Percentiles rank a stretch among this genome's conserved stretches.
These are phyloP conservation scores for Leucophenga varia DNA, from an alignment of 1,140 invertebrate genomes.

Conservation along the genomic window DNA sequence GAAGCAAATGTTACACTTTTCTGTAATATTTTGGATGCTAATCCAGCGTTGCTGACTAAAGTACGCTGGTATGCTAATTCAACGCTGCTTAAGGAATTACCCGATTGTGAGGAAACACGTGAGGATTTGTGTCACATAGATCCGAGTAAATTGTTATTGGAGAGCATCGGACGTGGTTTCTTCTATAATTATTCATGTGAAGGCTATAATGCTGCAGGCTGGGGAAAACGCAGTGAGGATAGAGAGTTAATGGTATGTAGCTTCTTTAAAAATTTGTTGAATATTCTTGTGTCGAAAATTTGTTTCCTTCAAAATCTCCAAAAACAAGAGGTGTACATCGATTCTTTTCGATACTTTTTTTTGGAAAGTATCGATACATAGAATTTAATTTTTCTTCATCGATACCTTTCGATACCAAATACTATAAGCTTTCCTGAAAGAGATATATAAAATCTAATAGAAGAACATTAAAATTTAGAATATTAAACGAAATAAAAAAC, in stretches of 20 bases:
- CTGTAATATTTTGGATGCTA: constrained; percentile 74
- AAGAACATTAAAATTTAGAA: too few species aligned
- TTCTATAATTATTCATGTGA: constrained; percentile 92
- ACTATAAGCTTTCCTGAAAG: too few species aligned
- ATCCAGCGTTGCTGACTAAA: constrained; percentile 65
- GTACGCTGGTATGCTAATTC: constrained; percentile 83
- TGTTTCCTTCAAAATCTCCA: too few species aligned
- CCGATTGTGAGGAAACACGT: constrained; percentile 65
- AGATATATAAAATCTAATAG: too few species aligned
- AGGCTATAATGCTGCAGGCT: constrained; percentile 82
- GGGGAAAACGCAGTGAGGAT: constrained; percentile 73
- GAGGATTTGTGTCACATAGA: constrained; percentile 76
- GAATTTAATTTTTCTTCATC: too few species aligned
- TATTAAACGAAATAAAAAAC: too few species aligned
- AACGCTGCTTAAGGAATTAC: constrained; percentile 79
- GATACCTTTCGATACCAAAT: too few species aligned
- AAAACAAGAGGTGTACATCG: too few species aligned
- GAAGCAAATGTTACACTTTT: constrained; percentile 77
- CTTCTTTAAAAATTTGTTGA: too few species aligned
- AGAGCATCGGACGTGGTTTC: constrained; percentile 78
- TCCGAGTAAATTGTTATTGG: constrained; percentile 77
- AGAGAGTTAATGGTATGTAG: constrained; percentile 63
- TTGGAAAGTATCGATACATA: too few species aligned
- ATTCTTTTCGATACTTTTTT: background rate
- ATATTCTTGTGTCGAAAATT: too few species aligned